Evolutionary conservation across 1,140 invertebrate species (phyloP), one percentile per base, ranked within the genome.

Genomic region (Nixonia krombeini): DNA sequence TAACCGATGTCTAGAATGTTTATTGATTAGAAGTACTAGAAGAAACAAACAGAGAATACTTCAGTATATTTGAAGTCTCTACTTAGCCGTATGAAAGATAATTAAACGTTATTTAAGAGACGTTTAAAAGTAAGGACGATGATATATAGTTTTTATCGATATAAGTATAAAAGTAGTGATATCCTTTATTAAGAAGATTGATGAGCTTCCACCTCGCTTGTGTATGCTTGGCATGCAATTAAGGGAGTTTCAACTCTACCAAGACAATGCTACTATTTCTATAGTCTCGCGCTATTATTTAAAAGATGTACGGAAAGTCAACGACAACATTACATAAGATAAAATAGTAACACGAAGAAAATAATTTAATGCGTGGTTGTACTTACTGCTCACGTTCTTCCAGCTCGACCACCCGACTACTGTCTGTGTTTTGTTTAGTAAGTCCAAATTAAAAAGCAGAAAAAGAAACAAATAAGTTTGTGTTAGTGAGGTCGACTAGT

Each of bases 301-400:
- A 15, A 37, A 7, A 37, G 13, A 10, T 9, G 29, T 2, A 33
- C 3, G n/a, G 15, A 37, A 37, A 37, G 10, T 15, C 12, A 15
- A 7, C 7, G 1, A 13, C 6, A 16, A 15, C 12, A 33, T 37
- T 37, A 16, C 12, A 12, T 37, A 16, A 37, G 33, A 37, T 1
- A 37, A 37, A 37, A 16, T 13, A 15, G 33, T 26, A 23, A 16
- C 42, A 28, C 59, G 55, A n/a, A 44, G 35, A 38, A 50, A 46
- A 62, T 67, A 64, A 72, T 45, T 41, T 58, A 68, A 72, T 67
- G 57, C 46, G 55, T 56, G 70, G 62, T 61, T 70, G 79, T 85
- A 92, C 91, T 94, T 91, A 94, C 92, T 93, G 93, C 86, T 94
- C 91, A 77, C 92, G 88, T 86, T 93, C 91, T 84, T 93, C 91